Evolutionary conservation across 92 coral and sea anemone genomes (phyloP), one percentile per base, ranked within the genome.

Genomic region (Epizoanthus stellaris): DNA sequence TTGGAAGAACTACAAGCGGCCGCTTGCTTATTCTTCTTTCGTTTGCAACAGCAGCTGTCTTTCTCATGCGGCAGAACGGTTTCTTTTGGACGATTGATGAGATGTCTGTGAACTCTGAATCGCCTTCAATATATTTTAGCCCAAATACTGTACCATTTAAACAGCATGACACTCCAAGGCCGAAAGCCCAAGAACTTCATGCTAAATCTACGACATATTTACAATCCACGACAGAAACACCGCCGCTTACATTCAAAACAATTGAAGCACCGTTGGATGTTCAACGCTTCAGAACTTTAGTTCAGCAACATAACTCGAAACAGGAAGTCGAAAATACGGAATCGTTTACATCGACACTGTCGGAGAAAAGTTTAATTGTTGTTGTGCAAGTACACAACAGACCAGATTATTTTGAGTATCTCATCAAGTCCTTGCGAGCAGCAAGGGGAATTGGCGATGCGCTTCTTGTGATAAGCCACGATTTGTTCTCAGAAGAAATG

Each of bases 371-470:
- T 34, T 67, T 97, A 75, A 91, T 97, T 3, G 93, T 97, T 11
- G 92, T 97, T 17, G 88, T 97, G 42, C 99, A 97, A 81, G 98
- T 97, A 9, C 99, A 97, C 81, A 89, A 88, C 60, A 85, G 99
- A 67, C 88, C 93, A 0, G 93, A 90, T 42, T 97, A 97, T 73
- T 93, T 97, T 75, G 72, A 91, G 52, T 89, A 95, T 69, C 91
- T 97, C 15, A 80, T 97, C 68, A 85, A 86, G 34, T 97, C 99
- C 0, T 56, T 97, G 70, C 89, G 93, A 39, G 82, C 79, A 13
- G 88, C 95, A 5, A 77, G 79, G 73, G 99, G 99, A 16, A 97
- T 97, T 19, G 89, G 90, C 23, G 88, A 94, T 43, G 90, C 95
- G 0, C 38, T 97, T 58, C 88, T 97, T 0, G 88, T 97, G 0